Conservation (phyloP, 2,797 vertebrate species). For the Acanthurus lineatus region DNA sequence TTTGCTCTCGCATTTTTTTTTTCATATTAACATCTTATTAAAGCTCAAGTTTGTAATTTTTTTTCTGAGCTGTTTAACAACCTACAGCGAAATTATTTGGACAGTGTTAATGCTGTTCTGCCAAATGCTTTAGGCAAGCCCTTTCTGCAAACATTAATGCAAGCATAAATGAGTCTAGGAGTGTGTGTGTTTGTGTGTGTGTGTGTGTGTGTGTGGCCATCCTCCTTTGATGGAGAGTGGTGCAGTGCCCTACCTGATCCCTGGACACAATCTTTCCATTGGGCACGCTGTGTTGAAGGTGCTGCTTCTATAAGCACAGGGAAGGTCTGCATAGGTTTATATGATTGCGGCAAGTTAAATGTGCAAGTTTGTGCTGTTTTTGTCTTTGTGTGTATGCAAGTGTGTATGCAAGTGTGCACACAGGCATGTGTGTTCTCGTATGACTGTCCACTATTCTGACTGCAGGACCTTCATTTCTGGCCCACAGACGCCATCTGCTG, state of each 20-base stretch:
- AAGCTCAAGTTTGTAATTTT: constrained; percentile 10
- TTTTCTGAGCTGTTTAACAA: constrained; percentile 28
- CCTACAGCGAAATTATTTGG: constrained; percentile 41
- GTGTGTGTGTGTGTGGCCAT: constrained; percentile 14
- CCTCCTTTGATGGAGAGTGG: constrained; percentile 21
- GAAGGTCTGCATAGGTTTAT: not conserved
- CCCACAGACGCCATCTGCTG: constrained; percentile 56
- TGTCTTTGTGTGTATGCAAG: not conserved
- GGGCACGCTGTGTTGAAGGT: constrained; percentile 2
- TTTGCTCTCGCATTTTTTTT: constrained; percentile 34
- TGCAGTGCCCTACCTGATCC: constrained; percentile 18
- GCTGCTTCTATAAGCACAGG: not conserved
- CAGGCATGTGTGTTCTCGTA: constrained; percentile 39
- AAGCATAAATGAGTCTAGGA: constrained; percentile 29
- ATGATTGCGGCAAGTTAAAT: constrained; percentile 10
- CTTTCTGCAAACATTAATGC: constrained; percentile 39
- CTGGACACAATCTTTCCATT: constrained; percentile 20
- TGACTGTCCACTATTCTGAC: constrained; percentile 40
- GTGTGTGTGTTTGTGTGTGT: constrained; percentile 3
- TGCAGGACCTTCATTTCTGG: constrained; percentile 49
- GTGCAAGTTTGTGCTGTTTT: constrained; percentile 19
- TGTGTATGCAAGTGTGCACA: not conserved
- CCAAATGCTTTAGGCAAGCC: constrained; percentile 26
- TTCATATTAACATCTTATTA: constrained; percentile 39
- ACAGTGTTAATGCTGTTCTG: constrained; percentile 42